Conservation (phyloP, 1,140 invertebrate genomes). For the Tyrophagus putrescentiae region DNA sequence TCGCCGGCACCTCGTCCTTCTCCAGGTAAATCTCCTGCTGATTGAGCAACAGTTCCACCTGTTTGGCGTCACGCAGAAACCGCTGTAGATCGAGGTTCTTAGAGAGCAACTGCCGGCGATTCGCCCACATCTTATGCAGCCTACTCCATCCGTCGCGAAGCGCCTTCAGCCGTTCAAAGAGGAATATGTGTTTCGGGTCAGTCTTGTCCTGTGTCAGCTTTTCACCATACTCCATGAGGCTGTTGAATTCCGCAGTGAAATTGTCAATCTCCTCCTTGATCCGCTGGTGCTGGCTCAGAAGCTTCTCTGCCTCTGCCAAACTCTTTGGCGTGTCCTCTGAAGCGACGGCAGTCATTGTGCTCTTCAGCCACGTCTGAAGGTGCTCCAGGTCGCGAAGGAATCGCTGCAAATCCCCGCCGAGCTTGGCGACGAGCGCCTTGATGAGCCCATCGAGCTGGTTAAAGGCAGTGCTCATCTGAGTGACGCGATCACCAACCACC, state of each 20-base stretch:
- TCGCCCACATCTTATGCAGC: constrained; percentile 98
- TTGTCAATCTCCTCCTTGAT: constrained; percentile 98
- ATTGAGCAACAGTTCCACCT: constrained; percentile 89
- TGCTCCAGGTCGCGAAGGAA: constrained; percentile 97
- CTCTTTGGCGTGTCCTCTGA: constrained; percentile 95
- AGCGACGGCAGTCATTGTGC: constrained; percentile 92
- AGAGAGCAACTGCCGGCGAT: constrained; percentile 79
- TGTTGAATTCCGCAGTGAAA: constrained; percentile 90
- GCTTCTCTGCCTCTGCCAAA: constrained; percentile 85
- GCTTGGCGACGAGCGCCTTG: constrained; percentile 88
- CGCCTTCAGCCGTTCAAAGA: constrained; percentile 86
- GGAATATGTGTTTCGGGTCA: constrained; percentile 98
- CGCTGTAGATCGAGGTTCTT: constrained; percentile 88
- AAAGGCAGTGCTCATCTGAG: constrained; percentile 82
- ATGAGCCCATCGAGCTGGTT: constrained; percentile 90
- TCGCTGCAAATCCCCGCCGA: constrained; percentile 93
- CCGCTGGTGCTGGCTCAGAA: constrained; percentile 84
- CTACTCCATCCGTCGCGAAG: constrained; percentile 97
- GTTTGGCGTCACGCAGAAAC: constrained; percentile 86
- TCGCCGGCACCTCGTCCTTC: constrained; percentile 85
- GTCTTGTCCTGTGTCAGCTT: constrained; percentile 62
- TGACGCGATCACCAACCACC: constrained; percentile 73
- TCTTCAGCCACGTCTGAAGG: constrained; percentile 97
- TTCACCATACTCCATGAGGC: constrained; percentile 99
- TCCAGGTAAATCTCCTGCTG: constrained; percentile 91